Percentiles rank a stretch among this genome's conserved stretches.
These are phyloP conservation scores for Gadopsis bispinosus DNA, from an alignment of 2,797 vertebrate genomes.

Conservation along the genomic window DNA sequence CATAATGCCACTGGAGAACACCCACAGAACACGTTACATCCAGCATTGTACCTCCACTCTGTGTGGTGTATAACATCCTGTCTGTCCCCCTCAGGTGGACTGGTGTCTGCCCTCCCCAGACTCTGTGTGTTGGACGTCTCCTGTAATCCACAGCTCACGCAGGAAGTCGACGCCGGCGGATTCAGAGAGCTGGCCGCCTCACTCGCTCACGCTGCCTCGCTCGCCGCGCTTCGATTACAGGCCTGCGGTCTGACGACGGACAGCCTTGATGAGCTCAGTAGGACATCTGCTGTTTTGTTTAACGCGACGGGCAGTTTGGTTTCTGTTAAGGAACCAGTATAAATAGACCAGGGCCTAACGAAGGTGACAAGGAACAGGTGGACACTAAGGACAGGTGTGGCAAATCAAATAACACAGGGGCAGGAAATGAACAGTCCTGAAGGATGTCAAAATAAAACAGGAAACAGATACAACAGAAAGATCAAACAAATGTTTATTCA, in stretches of 20 bases:
- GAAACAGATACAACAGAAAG: no score
- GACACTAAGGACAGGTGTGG: no score
- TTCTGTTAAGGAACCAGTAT: neutral
- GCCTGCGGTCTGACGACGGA: conserved; percentile 84
- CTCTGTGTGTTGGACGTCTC: conserved; percentile 89
- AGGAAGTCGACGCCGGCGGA: conserved; percentile 31
- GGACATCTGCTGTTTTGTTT: conserved; percentile 12
- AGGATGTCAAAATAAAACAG: no score
- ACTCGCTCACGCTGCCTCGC: conserved; percentile 75
- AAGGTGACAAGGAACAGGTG: no score
- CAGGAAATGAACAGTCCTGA: no score
- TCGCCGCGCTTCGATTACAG: conserved; percentile 84
- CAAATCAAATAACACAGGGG: no score
- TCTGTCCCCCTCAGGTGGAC: conserved; percentile 72
- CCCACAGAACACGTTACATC: neutral
- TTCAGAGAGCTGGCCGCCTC: conserved; percentile 77
- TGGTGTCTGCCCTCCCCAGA: conserved; percentile 70
- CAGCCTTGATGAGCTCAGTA: conserved; percentile 83
- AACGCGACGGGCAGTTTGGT: neutral
- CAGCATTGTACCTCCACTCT: neutral
- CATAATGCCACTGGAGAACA: conserved; percentile 19
- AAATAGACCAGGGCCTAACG: no score
- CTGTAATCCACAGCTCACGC: conserved; percentile 83
- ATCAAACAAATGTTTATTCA: no score
- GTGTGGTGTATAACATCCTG: neutral